phyloP scores from a whole-genome alignment of 2,113 vertebrate species.

The Mugil cephalus region DNA sequence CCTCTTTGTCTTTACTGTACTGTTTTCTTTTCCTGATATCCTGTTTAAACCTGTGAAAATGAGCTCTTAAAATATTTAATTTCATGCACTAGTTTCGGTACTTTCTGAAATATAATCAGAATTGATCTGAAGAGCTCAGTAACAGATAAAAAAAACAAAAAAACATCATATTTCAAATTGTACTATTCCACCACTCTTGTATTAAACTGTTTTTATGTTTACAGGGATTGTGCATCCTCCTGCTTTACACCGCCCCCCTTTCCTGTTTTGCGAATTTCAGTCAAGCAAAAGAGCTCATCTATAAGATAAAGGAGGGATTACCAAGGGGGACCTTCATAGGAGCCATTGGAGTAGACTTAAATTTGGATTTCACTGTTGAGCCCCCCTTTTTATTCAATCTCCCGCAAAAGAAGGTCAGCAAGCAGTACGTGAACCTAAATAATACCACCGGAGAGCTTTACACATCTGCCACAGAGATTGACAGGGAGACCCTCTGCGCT shows the following conservation, averaged over 20 bases:
- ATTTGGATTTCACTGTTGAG: slow-evolving; percentile 81
- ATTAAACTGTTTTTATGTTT: slow-evolving; percentile 57
- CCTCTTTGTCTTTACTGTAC: neutral
- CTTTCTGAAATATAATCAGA: neutral
- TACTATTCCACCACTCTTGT: neutral
- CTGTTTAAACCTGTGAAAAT: neutral
- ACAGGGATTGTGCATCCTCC: slow-evolving; percentile 84
- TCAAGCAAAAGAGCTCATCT: slow-evolving; percentile 92
- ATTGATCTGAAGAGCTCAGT: slow-evolving; percentile 18
- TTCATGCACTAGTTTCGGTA: slow-evolving; percentile 3
- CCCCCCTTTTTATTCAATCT: slow-evolving; percentile 91
- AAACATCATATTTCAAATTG: neutral
- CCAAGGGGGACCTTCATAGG: slow-evolving; percentile 92
- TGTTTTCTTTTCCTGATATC: neutral
- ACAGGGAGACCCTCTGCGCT: slow-evolving; percentile 91
- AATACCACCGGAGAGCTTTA: slow-evolving; percentile 91
- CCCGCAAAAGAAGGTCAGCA: slow-evolving; percentile 87
- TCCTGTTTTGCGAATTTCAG: slow-evolving; percentile 92
- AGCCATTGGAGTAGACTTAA: slow-evolving; percentile 90
- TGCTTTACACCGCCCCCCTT: slow-evolving; percentile 90
- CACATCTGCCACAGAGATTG: slow-evolving; percentile 90
- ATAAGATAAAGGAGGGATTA: slow-evolving; percentile 96
- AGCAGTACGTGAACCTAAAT: slow-evolving; percentile 91
- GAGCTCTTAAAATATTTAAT: slow-evolving; percentile 1
- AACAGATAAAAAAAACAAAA: slow-evolving; percentile 4